These are phyloP conservation scores for Planiliza haematocheilus DNA, from an alignment of 2,113 vertebrate genomes.

Conservation along the genomic window DNA sequence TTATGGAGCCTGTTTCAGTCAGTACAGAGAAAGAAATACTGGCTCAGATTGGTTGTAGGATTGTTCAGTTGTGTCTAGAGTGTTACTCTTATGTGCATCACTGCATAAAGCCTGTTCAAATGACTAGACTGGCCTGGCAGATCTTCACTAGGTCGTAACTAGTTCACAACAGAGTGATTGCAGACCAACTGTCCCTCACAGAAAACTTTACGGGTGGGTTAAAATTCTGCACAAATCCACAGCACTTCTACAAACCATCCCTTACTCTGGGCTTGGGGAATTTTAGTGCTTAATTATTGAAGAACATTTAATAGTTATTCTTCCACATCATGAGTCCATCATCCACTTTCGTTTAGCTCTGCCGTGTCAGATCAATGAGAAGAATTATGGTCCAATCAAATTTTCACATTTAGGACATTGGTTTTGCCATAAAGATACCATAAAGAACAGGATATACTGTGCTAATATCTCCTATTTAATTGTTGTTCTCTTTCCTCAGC, in stretches of 20 bases:
- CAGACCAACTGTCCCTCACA: too few species aligned
- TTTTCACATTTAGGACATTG: conserved; percentile 33
- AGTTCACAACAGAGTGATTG: too few species aligned
- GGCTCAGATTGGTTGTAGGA: too few species aligned
- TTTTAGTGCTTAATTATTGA: background rate
- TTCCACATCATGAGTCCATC: too few species aligned
- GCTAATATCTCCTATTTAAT: conserved; percentile 35
- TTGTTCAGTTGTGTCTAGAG: too few species aligned
- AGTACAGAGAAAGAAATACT: background rate
- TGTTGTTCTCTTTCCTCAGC: conserved; percentile 10
- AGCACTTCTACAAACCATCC: background rate
- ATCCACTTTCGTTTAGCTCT: background rate
- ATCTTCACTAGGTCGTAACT: too few species aligned
- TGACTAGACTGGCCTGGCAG: too few species aligned
- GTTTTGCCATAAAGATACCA: conserved; percentile 39
- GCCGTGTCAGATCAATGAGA: conserved; percentile 21
- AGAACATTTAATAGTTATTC: background rate
- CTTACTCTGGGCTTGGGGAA: background rate
- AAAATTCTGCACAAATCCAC: background rate
- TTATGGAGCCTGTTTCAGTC: too few species aligned
- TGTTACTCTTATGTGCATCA: too few species aligned
- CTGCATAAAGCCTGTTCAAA: too few species aligned
- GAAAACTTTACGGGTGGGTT: too few species aligned
- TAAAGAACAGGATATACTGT: conserved; percentile 29
- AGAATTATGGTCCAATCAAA: conserved; percentile 19